phyloP scores from a whole-genome alignment of 2,113 vertebrate genomes.

The Piprites chloris region DNA sequence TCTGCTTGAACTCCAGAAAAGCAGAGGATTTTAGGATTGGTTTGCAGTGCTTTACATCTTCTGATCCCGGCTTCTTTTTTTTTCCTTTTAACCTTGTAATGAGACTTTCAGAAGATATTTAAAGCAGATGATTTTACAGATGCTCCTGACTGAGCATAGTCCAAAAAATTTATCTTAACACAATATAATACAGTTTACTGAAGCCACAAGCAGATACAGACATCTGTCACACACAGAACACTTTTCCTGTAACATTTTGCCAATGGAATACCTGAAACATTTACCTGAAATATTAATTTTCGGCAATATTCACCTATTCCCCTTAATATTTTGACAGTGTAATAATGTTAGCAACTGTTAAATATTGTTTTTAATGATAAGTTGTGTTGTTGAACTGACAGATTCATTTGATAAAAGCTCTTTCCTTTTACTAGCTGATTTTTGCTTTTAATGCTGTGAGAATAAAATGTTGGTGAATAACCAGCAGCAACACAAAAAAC shows the following conservation, averaged over 20 bases:
- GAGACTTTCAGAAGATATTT: not conserved
- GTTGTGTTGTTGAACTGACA: not conserved
- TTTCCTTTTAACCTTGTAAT: not conserved
- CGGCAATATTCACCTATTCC: not conserved
- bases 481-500: not conserved
- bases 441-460: slow-evolving; percentile 31
- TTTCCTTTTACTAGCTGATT: not conserved
- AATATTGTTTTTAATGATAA: not conserved
- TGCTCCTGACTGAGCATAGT: not conserved
- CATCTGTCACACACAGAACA: not conserved
- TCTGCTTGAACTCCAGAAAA: not conserved
- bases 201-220: slow-evolving; percentile 37
- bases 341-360: not conserved
- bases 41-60: not conserved
- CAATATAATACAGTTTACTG: not conserved
- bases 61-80: not conserved
- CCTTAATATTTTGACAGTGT: not conserved
- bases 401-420: not conserved
- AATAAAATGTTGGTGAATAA: slow-evolving; percentile 42
- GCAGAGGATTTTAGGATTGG: not conserved
- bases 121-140: slow-evolving; percentile 31
- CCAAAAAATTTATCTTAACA: not conserved
- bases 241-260: not conserved
- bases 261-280: not conserved
- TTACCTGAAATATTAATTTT: not conserved